phyloP scores from a whole-genome alignment of 1,140 invertebrate genomes.

The Trachymyrmex septentrionalis region DNA sequence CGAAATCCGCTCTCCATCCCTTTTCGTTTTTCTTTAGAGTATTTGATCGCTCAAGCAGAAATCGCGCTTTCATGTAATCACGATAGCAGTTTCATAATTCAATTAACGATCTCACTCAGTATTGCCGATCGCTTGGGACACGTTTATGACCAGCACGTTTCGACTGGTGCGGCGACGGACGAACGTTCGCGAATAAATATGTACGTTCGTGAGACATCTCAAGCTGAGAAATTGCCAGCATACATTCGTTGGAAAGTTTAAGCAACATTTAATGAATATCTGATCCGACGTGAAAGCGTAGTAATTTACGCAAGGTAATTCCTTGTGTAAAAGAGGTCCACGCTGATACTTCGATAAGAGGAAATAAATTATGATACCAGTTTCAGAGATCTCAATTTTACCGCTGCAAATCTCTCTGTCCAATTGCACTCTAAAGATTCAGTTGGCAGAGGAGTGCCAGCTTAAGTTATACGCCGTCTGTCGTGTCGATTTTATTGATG shows the following conservation, averaged over 20 bases:
- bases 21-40: background rate
- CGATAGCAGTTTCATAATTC: constrained; percentile 42
- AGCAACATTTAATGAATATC: constrained; percentile 37
- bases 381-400: background rate
- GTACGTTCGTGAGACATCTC: background rate
- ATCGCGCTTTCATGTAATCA: constrained; percentile 28
- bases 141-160: background rate
- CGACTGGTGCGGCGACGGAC: background rate
- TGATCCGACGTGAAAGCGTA: constrained; percentile 35
- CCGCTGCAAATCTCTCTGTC: background rate
- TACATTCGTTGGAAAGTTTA: constrained; percentile 47
- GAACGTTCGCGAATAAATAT: constrained; percentile 1
- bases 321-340: background rate
- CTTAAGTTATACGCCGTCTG: background rate
- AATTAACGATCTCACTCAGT: constrained; percentile 26
- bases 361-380: constrained; percentile 7
- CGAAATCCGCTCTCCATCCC: background rate
- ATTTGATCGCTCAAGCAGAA: constrained; percentile 22
- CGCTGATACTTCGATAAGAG: background rate
- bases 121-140: background rate
- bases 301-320: constrained; percentile 4
- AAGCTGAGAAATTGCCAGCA: constrained; percentile 2
- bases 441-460: background rate
- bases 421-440: background rate
- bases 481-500: background rate